Percentiles rank a stretch among this genome's conserved stretches.
phyloP scores from a whole-genome alignment of 92 coral and sea anemone genomes.

The Paramuricea clavata region DNA sequence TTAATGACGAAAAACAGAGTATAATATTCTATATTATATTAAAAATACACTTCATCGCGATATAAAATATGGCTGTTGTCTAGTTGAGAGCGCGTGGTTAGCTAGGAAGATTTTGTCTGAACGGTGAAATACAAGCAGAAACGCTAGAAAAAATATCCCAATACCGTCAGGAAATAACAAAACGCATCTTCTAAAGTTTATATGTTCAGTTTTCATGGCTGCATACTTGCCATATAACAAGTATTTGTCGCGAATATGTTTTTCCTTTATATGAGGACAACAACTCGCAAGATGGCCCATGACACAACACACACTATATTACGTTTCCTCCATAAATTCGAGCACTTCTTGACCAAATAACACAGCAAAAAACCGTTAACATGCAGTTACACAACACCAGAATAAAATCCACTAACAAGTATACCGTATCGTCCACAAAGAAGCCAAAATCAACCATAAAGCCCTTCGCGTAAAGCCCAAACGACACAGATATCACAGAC shows the following conservation, averaged over 20 bases:
- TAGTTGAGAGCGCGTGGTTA: background rate
- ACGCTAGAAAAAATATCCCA: background rate
- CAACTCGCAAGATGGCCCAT: conserved; percentile 6
- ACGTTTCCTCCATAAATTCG: background rate
- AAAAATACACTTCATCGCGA: background rate
- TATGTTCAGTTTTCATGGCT: background rate
- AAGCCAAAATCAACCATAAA: conserved; percentile 1
- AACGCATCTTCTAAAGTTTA: background rate
- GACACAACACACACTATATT: background rate
- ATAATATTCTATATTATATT: background rate
- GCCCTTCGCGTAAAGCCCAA: background rate
- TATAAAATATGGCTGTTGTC: background rate
- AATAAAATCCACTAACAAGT: background rate
- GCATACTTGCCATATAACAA: background rate
- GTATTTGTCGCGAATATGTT: background rate
- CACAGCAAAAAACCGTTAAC: background rate
- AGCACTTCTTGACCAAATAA: background rate
- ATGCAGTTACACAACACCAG: background rate
- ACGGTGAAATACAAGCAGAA: background rate
- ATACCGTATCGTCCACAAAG: background rate
- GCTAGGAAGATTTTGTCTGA: background rate
- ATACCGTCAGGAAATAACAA: background rate
- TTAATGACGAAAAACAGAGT: background rate
- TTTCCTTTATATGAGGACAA: conserved; percentile 6
- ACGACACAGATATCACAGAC: background rate